Base-by-base conservation (phyloP, 92 coral and sea anemone species). In the Pocillopora grandis region DNA sequence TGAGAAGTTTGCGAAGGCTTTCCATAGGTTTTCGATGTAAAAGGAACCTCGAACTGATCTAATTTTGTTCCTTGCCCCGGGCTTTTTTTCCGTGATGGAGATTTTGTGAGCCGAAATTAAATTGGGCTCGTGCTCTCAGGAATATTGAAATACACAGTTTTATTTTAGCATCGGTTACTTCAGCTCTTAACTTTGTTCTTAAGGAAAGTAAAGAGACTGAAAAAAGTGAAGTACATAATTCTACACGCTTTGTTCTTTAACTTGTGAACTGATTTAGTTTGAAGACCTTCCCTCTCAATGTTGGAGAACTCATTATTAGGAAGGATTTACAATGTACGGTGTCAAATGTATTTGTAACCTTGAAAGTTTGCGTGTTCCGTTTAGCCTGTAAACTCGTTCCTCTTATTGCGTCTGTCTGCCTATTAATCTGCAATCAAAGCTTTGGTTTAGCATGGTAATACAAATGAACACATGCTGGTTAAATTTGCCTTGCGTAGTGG, bases 261-360 rank as follows among this genome's bases (percentile, higher is more conserved):
- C 73, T 33, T 18, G 5, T 12, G 67, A 57, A 9, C 76, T 18
- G 37, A 36, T 68, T 14, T 62, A 13, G 27, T 72, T 48, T 58
- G 12, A 10, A 62, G 62, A 72, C 18, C 79, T 23, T 36, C 80
- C 63, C 17, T 73, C 64, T 23, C 14, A 15, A 73, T 73, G n/a
- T 72, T 73, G 86, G 86, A 83, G 5, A 83, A 56, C 86, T 72
- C 80, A 72, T 75, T 74, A 75, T 75, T 64, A 62, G 63, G 66
- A 7, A 42, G 52, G 80, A 74, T 73, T 81, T 83, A 83, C 80
- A 73, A 80, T 62, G 72, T 73, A 73, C 63, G 86, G 74, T 83
- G 86, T 74, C 86, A 83, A 72, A 73, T 83, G 86, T 62, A 61
- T 62, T 74, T 63, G 71, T 74, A 75, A 56, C 49, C 61, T 65